Conservation (phyloP, 1,140 invertebrate species). For the Drosophila neocordata region DNA sequence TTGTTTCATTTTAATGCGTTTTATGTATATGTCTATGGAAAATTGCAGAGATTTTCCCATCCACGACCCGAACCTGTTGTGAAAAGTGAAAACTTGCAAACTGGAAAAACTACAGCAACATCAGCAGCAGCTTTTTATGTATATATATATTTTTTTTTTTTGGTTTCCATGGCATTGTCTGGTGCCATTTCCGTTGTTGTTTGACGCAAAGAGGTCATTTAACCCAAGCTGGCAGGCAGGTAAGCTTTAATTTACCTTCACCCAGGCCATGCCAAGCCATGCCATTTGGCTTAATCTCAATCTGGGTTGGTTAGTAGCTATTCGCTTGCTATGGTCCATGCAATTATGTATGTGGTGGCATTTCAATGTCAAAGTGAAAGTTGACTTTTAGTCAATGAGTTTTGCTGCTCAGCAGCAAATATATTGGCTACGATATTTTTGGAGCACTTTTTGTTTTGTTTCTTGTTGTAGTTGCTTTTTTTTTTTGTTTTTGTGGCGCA, state of each 20-base stretch:
- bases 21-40: conserved; percentile 41
- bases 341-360: conserved; percentile 60
- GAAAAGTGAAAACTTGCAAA: conserved; percentile 78
- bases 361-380: conserved; percentile 83
- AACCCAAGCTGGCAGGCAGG: conserved; percentile 27
- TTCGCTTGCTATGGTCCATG: conserved; percentile 25
- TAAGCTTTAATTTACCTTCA: conserved; percentile 57
- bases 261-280: conserved; percentile 9
- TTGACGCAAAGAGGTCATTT: conserved; percentile 67
- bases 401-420: conserved; percentile 22
- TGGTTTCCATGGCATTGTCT: conserved; percentile 32
- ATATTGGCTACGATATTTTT: conserved; percentile 49
- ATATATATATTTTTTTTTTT: not conserved
- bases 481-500: conserved; percentile 33
- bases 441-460: conserved; percentile 20
- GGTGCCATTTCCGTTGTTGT: conserved; percentile 60
- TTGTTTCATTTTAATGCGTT: conserved; percentile 22
- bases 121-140: not conserved
- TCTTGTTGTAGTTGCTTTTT: not conserved
- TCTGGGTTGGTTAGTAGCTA: conserved; percentile 6
- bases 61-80: conserved; percentile 52
- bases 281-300: conserved; percentile 27
- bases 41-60: conserved; percentile 56
- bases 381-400: conserved; percentile 63
- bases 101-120: conserved; percentile 67